Conservation (phyloP, 2,797 vertebrate genomes). For the Natrix natrix region DNA sequence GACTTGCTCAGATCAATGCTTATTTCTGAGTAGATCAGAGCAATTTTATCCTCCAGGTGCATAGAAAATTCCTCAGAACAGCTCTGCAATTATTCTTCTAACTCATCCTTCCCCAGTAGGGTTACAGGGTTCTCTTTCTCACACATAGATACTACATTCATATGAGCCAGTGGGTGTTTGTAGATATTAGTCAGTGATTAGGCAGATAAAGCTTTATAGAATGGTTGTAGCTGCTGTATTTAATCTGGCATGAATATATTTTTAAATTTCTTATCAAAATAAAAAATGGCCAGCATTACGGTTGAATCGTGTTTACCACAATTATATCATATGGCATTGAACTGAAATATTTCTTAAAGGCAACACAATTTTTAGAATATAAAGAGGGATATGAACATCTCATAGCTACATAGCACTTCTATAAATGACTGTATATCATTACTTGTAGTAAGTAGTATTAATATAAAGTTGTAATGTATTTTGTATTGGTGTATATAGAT, state of each 20-base stretch:
- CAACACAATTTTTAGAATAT: neutral
- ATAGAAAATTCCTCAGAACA: neutral
- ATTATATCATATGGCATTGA: neutral
- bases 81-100: neutral
- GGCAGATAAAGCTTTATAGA: neutral
- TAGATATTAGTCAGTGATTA: neutral
- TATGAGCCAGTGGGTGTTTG: neutral
- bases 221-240: neutral
- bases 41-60: neutral
- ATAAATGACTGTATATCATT: neutral
- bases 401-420: neutral
- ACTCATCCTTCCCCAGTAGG: neutral
- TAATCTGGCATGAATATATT: neutral
- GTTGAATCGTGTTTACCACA: neutral
- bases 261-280: neutral
- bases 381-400: neutral
- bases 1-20: neutral
- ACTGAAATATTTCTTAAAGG: neutral
- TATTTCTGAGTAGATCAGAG: neutral
- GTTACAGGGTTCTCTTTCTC: neutral
- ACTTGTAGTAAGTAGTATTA: neutral
- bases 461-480: neutral
- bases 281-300: neutral
- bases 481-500: neutral
- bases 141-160: neutral